A percentile compares a stretch with the other conserved stretches of the same genome.
Conservation (phyloP, 2,888 invertebrate species). For the Zygaena filipendulae region DNA sequence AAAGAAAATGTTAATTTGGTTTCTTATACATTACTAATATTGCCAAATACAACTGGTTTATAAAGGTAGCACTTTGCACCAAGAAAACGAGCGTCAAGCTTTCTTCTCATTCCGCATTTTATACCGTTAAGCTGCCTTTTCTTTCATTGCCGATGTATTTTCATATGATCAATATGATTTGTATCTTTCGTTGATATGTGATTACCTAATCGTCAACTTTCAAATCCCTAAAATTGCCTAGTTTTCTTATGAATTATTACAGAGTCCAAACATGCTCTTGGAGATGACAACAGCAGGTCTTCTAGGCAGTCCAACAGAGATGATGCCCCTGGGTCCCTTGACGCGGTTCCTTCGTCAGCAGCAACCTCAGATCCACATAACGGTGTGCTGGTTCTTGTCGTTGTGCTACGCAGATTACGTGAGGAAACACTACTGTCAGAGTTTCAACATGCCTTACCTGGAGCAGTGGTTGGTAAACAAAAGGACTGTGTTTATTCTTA, state of each 20-base stretch:
- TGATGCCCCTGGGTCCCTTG: constrained; percentile 40
- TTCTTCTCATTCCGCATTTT: no score
- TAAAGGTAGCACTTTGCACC: no score
- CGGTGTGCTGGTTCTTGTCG: constrained; percentile 59
- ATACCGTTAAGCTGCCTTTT: no score
- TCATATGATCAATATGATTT: no score
- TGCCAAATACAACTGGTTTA: no score
- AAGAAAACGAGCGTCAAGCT: no score
- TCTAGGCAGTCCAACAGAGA: constrained; percentile 35
- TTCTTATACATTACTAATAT: no score
- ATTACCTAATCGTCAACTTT: not conserved
- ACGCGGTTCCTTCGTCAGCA: constrained; percentile 49
- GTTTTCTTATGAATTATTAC: no score
- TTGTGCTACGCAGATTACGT: constrained; percentile 59
- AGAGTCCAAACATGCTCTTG: constrained; percentile 51
- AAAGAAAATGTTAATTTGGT: no score
- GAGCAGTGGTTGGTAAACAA: constrained; percentile 59
- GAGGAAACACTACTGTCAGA: constrained; percentile 48
- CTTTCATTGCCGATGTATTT: no score
- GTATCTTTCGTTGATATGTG: not conserved
- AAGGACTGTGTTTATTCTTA: no score
- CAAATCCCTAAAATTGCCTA: not conserved
- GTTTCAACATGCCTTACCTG: constrained; percentile 55
- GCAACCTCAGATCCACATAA: constrained; percentile 59
- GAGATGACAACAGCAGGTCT: constrained; percentile 55